Conservation (phyloP, 2,797 vertebrate genomes). For the Sebastes nivosus region DNA sequence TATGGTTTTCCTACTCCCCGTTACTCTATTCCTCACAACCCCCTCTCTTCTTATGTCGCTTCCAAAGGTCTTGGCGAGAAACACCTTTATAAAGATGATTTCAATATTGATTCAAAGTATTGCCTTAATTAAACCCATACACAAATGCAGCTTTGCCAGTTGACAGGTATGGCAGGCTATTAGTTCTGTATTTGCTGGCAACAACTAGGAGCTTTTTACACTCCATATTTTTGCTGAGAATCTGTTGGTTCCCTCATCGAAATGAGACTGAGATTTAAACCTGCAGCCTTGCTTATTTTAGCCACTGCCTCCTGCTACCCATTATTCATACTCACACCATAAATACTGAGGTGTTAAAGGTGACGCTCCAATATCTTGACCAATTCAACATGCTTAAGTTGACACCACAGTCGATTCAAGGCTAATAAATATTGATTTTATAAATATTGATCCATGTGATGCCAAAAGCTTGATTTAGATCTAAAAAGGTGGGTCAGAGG, state of each 20-base stretch:
- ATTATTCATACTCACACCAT: conserved; percentile 29
- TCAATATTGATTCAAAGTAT: neutral
- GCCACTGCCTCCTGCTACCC: neutral
- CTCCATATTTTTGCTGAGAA: neutral
- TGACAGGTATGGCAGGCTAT: neutral
- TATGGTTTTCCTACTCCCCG: neutral
- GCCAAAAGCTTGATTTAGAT: conserved; percentile 34
- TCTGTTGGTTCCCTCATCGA: neutral
- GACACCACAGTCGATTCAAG: conserved; percentile 49
- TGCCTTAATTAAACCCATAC: neutral
- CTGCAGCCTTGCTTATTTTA: neutral
- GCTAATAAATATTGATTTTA: conserved; percentile 63
- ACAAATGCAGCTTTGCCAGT: neutral
- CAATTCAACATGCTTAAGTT: conserved; percentile 49
- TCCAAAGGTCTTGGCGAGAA: neutral
- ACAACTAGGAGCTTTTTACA: neutral
- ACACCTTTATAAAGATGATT: neutral
- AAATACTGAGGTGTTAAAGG: conserved; percentile 42
- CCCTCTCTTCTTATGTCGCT: neutral
- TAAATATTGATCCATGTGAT: conserved; percentile 39
- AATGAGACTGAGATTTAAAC: neutral
- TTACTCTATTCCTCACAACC: neutral
- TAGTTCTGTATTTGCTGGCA: neutral
- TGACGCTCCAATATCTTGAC: conserved; percentile 39
- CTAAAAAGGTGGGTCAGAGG: conserved; percentile 16